Evolutionary conservation across 2,797 vertebrate genomes (phyloP).

Genomic region (Propithecus deckenii): DNA sequence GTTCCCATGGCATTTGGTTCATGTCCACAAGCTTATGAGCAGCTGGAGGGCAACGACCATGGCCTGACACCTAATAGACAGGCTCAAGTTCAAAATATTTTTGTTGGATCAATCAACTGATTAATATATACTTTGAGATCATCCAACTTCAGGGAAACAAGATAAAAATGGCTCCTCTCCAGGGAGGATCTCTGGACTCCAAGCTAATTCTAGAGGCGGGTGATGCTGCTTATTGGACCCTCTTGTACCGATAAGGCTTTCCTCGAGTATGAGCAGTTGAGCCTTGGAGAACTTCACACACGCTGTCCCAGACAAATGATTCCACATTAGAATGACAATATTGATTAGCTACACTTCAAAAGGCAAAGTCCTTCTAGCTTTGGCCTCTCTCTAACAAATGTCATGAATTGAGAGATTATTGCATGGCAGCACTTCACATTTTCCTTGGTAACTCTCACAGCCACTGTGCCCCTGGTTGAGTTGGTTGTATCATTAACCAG

Average conservation of each 20-base stretch:
- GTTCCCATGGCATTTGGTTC: background rate
- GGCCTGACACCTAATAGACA: background rate
- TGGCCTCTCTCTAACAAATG: background rate
- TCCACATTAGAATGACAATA: background rate
- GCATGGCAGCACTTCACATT: background rate
- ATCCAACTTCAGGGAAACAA: background rate
- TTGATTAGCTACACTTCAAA: background rate
- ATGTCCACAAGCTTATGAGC: background rate
- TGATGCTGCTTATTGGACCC: background rate
- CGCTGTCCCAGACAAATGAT: background rate
- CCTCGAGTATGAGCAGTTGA: background rate
- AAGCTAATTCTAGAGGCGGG: background rate
- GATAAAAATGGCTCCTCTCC: background rate
- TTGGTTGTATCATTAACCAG: background rate
- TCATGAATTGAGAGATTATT: background rate
- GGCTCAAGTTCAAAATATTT: background rate
- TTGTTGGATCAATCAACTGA: background rate
- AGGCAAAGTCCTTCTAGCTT: background rate
- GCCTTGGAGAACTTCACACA: background rate
- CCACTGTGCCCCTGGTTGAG: background rate
- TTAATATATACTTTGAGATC: background rate
- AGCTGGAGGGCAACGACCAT: background rate
- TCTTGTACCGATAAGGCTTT: background rate
- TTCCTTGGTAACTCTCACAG: background rate
- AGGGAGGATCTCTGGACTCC: background rate